Evolutionary conservation across 2,888 invertebrate genomes (phyloP).

Genomic region (Euphydryas editha): DNA sequence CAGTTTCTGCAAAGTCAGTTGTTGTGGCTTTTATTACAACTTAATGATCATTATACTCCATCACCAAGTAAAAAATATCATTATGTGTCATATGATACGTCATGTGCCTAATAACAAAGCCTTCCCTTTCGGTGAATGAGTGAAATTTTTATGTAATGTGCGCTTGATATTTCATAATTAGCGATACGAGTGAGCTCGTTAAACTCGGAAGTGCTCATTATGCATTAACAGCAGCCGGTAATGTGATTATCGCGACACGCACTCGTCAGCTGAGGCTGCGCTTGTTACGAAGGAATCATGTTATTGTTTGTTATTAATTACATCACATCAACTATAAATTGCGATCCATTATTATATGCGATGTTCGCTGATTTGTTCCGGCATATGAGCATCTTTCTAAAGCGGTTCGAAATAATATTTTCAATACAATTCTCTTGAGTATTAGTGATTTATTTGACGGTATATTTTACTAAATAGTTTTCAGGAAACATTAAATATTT

Average conservation of each 20-base stretch:
- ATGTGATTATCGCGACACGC: conserved; percentile 17
- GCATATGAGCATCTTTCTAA: too few relatives aligned
- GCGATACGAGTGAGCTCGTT: conserved; percentile 50
- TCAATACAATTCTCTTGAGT: too few relatives aligned
- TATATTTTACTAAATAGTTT: too few relatives aligned
- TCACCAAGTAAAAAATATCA: too few relatives aligned
- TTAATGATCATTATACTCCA: too few relatives aligned
- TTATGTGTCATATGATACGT: too few relatives aligned
- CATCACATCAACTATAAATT: neutral
- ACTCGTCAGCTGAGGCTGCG: conserved; percentile 7
- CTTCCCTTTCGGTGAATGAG: too few relatives aligned
- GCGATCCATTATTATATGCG: neutral
- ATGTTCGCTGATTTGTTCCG: neutral
- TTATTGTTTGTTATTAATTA: neutral
- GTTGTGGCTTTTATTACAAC: too few relatives aligned
- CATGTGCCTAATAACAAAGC: too few relatives aligned
- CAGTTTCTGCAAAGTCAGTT: neutral
- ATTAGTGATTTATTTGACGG: too few relatives aligned
- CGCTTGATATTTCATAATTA: conserved; percentile 28
- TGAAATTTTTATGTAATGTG: conserved; percentile 14
- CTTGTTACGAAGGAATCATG: neutral
- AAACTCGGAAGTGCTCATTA: conserved; percentile 66
- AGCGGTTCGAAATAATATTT: too few relatives aligned
- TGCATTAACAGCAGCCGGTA: conserved; percentile 50
- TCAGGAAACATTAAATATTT: too few relatives aligned